phyloP scores from a whole-genome alignment of 2,113 vertebrate genomes.

The Platysternon megacephalum region DNA sequence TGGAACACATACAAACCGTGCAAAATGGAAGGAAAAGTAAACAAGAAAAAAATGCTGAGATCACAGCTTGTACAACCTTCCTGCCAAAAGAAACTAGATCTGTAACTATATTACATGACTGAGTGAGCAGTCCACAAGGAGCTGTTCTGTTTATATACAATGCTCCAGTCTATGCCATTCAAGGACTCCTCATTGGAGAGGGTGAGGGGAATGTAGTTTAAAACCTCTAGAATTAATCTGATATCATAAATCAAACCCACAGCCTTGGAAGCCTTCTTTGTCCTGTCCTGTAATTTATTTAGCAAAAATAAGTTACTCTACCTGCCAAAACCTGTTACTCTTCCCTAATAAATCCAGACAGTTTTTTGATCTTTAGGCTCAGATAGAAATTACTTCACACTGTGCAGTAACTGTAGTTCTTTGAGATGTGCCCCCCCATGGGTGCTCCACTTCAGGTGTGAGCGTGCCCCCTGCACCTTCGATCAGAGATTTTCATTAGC shows the following conservation, averaged over 20 bases:
- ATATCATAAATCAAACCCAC: neutral
- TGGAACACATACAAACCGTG: neutral
- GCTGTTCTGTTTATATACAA: neutral
- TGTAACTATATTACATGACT: neutral
- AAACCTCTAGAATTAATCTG: neutral
- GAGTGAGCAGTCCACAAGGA: rapidly evolving
- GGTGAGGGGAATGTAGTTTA: neutral
- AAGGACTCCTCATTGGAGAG: neutral
- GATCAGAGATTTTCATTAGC: neutral
- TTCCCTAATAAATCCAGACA: neutral
- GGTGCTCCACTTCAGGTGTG: neutral
- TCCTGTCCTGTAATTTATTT: neutral
- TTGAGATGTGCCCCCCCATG: neutral
- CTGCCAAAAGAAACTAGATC: neutral
- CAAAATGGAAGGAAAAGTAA: slow-evolving; percentile 15
- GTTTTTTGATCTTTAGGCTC: neutral
- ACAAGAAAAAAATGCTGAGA: neutral
- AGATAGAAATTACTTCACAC: neutral
- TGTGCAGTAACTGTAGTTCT: neutral
- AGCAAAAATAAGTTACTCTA: slow-evolving; percentile 1
- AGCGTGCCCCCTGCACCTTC: neutral
- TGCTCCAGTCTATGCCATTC: neutral
- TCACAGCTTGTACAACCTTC: neutral
- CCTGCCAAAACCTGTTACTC: neutral
- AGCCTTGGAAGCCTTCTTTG: neutral